Evolutionary conservation across 2,888 invertebrate genomes (phyloP).

Genomic region (Polyploca ridens): DNA sequence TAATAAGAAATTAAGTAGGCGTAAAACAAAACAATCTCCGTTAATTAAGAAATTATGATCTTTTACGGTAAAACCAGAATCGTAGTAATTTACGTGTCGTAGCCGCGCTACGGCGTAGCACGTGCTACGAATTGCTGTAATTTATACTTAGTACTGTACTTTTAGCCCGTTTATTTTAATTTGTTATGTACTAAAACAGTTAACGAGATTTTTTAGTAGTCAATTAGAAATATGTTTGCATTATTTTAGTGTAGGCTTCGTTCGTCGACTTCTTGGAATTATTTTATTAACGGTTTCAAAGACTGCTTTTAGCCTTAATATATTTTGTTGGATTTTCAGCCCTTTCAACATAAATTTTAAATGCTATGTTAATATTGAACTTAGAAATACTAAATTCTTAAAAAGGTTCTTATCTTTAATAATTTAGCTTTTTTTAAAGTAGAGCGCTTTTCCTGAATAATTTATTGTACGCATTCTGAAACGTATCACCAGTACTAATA

Average conservation of each 20-base stretch:
- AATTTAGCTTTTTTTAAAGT: no score
- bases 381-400: no score
- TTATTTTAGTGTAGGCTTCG: background rate
- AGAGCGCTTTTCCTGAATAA: no score
- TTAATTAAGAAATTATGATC: background rate
- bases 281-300: background rate
- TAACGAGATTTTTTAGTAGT: background rate
- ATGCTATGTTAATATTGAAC: background rate
- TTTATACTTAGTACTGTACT: background rate
- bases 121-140: slow-evolving; percentile 15
- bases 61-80: background rate
- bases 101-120: slow-evolving; percentile 16
- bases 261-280: slow-evolving; percentile 4
- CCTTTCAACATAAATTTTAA: no score
- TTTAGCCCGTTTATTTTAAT: background rate
- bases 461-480: no score
- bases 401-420: no score
- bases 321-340: background rate
- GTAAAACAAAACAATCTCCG: background rate
- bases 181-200: background rate
- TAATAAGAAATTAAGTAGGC: slow-evolving; percentile 19
- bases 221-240: background rate
- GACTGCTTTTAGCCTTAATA: background rate
- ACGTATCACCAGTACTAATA: no score
- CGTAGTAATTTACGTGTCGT: slow-evolving; percentile 6